Base-by-base conservation (phyloP, 2,797 vertebrate species). In the Trichosurus vulpecula region DNA sequence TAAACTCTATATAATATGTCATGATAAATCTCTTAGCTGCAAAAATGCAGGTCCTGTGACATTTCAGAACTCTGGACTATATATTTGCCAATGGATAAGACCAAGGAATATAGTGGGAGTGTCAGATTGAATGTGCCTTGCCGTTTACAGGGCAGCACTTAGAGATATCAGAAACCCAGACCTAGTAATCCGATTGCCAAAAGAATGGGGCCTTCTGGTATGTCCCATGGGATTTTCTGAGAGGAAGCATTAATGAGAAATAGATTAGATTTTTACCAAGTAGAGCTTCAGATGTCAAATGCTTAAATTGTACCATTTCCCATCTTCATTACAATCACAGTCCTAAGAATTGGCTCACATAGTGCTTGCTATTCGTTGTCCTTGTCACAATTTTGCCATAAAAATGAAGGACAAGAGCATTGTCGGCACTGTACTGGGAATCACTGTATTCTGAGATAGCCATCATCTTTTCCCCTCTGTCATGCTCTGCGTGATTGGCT, bases 261-360 rank as follows among this genome's bases (percentile, higher is more conserved):
- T 95, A 97, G 97, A 98, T 98, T 97, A 93, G 96, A 96, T 97
- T 98, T 97, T 96, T 95, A 96, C 94, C 94, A 96, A 97, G 95
- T 96, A 91, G 74, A 90, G 93, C 87, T 93, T 97, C 54, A 66
- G 95, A 51, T 95, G 96, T 94, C 95, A 95, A 96, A 90, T 61
- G 91, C 93, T 57, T 97, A 56, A 74, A 90, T 29, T 4, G 51
- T 91, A 93, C 91, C 55, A 27, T 96, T 96, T 96, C 87, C 95
- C 94, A 92, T 92, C 93, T 95, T 98, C 92, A 61, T 92, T 95
- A 96, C 8, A 94, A 90, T 96, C 3, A 30, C 66, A 91, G 87
- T 54, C 90, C 90, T 92, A 97, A 96, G 91, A 97, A 97, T 5
- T 14, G 95, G 96, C 95, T 96, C 87, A 53, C 52, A 91, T 94